These are phyloP conservation scores for Neoarius graeffei DNA, from an alignment of 2,113 vertebrate species.

Conservation along the genomic window DNA sequence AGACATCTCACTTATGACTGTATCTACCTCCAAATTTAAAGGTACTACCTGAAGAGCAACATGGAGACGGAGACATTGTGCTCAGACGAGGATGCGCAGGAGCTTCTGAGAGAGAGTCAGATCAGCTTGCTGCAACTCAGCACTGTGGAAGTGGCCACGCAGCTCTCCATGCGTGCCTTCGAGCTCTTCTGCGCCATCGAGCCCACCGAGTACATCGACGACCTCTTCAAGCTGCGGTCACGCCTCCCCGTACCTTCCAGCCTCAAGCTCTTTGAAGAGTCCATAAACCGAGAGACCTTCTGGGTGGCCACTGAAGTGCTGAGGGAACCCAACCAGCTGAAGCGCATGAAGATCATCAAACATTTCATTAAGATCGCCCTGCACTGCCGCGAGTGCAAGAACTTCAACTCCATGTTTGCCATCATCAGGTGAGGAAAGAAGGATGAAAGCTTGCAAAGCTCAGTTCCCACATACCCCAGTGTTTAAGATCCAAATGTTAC, in stretches of 20 bases:
- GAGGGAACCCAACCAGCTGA: slow-evolving; percentile 92
- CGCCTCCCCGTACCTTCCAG: slow-evolving; percentile 81
- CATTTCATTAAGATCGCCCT: slow-evolving; percentile 98
- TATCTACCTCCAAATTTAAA: slow-evolving; percentile 52
- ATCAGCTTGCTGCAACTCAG: slow-evolving; percentile 92
- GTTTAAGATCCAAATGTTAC: not conserved
- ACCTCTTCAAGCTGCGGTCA: slow-evolving; percentile 91
- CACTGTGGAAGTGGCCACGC: slow-evolving; percentile 93
- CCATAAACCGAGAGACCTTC: slow-evolving; percentile 98
- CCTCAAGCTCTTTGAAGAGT: slow-evolving; percentile 95
- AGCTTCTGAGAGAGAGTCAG: slow-evolving; percentile 90
- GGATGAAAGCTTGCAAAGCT: not conserved
- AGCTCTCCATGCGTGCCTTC: slow-evolving; percentile 96
- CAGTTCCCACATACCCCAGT: not conserved
- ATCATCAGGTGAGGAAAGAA: slow-evolving; percentile 86
- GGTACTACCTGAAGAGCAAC: slow-evolving; percentile 98
- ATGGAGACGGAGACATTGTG: slow-evolving; percentile 98
- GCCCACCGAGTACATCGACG: slow-evolving; percentile 96
- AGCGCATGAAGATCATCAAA: slow-evolving; percentile 97
- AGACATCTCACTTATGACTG: not conserved
- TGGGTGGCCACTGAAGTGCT: slow-evolving; percentile 97
- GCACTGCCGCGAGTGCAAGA: slow-evolving; percentile 99
- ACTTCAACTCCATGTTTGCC: slow-evolving; percentile 99
- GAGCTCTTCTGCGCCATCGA: slow-evolving; percentile 96
- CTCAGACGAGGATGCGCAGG: slow-evolving; percentile 96